Base-by-base conservation (phyloP, 64 coral and sea anemone genomes). In the Platygyra sinensis region DNA sequence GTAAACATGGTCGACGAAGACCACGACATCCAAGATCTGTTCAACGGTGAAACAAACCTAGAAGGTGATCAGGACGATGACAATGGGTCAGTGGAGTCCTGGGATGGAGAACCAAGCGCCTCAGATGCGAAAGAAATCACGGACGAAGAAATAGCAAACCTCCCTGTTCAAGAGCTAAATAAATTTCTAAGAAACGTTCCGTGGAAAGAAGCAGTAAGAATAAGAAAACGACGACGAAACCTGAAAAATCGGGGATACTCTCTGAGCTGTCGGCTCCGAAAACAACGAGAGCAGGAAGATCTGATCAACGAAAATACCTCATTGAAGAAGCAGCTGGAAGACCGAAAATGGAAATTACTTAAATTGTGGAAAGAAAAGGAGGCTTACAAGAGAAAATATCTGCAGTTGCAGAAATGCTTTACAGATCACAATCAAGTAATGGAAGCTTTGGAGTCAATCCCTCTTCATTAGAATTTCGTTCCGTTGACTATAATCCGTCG, bases 221-320 rank as follows among this genome's bases (percentile, higher is more conserved):
- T 93, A 79, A 36, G 91, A 42, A 93, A 74, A 49, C 84, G 86
- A 29, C 78, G 91, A 30, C 52, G 94, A 60, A 90, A 91, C 61
- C 69, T 96, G 27, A 96, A 96, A 61, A 96, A 96, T 74, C 94
- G 94, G 19, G 91, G 83, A 0, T 96, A 96, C 67, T 88, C 94
- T 31, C 54, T 90, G 18, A 96, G 50, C 18, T 93, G 87, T 77
- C 87, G 94, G 0, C 5, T 20, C 1, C 86, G 78, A 73, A 76
- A 83, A 60, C 7, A 67, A 18, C 83, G 25, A 75, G 92, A 73
- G 46, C 62, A 90, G 67, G 60, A 87, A 61, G 51, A 86, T 19
- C 87, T 96, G 3, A 25, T 18, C 5, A 87, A 72, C 14, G 67
- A 72, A 60, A 86, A 90, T 17, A 46, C 69, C 12, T 60, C n/a